A percentile compares a stretch with the other conserved stretches of the same genome.
Evolutionary conservation across 2,797 vertebrate species (phyloP).

Genomic region (Clarias platycephalus): DNA sequence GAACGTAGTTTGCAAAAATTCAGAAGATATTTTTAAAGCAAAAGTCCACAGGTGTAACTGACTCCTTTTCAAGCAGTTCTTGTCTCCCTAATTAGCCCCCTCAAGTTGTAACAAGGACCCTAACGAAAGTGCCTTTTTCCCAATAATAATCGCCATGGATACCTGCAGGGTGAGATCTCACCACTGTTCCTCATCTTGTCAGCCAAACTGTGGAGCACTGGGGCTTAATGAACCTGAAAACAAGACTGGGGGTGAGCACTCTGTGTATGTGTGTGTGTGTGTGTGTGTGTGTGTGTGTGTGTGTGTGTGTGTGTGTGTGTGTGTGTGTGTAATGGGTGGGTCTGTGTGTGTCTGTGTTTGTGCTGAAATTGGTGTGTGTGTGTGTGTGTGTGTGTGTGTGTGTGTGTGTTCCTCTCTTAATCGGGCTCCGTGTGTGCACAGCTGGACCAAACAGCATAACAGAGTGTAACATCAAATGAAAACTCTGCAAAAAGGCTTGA

Average conservation of each 20-base stretch:
- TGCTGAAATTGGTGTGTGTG: slow-evolving; percentile 37
- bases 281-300: slow-evolving; percentile 1
- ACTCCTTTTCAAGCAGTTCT: slow-evolving; percentile 90
- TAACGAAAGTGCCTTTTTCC: slow-evolving; percentile 92
- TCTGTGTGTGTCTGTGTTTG: not conserved
- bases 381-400: not conserved
- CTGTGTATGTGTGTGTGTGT: not conserved
- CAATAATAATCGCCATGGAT: slow-evolving; percentile 94
- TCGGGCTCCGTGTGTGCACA: slow-evolving; percentile 48
- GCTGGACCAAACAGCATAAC: slow-evolving; percentile 49
- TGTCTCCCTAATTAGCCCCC: slow-evolving; percentile 94
- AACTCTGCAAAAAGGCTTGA: slow-evolving; percentile 24
- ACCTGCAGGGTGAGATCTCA: slow-evolving; percentile 92
- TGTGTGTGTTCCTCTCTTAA: slow-evolving; percentile 27
- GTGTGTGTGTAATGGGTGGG: slow-evolving; percentile 50
- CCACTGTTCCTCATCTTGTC: slow-evolving; percentile 88
- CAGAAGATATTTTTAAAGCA: slow-evolving; percentile 81
- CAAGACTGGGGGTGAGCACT: slow-evolving; percentile 76
- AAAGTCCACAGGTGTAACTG: slow-evolving; percentile 90
- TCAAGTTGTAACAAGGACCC: slow-evolving; percentile 83
- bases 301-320: not conserved
- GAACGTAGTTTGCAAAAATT: slow-evolving; percentile 81
- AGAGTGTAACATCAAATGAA: slow-evolving; percentile 51
- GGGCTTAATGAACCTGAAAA: slow-evolving; percentile 97
- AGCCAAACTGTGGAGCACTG: slow-evolving; percentile 88